These are phyloP conservation scores for Sylvia borin DNA, from an alignment of 2,797 vertebrate species.

Conservation along the genomic window DNA sequence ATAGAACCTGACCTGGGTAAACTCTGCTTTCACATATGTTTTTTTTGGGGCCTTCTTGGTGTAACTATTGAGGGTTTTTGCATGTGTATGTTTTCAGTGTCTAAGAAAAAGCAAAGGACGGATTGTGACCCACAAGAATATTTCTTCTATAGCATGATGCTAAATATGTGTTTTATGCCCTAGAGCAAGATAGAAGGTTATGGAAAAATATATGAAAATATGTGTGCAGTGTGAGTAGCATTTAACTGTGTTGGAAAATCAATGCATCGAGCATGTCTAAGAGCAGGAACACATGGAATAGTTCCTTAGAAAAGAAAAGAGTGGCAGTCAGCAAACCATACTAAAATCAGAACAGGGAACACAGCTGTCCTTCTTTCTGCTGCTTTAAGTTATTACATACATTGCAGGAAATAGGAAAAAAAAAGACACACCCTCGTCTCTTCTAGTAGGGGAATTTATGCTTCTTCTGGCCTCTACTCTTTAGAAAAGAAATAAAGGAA, in stretches of 20 bases:
- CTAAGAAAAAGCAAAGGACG: neutral
- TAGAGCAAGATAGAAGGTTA: neutral
- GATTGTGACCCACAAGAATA: neutral
- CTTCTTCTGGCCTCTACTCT: neutral
- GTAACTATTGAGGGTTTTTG: fast-evolving
- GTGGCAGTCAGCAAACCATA: neutral
- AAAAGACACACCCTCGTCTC: neutral
- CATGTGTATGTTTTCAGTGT: neutral
- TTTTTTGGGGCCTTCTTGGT: neutral
- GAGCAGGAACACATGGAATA: neutral
- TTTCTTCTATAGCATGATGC: neutral
- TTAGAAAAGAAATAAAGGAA: neutral
- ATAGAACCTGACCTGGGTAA: neutral
- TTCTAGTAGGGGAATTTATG: neutral
- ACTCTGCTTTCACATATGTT: neutral
- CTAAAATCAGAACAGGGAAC: neutral
- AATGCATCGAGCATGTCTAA: neutral
- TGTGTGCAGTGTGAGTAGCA: neutral
- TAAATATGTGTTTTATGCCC: neutral
- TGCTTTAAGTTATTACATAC: neutral
- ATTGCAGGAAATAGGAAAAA: neutral
- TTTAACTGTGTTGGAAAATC: neutral
- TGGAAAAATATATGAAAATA: neutral
- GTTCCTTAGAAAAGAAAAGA: neutral
- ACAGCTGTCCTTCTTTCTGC: neutral